Evolutionary conservation across 1,140 invertebrate species (phyloP).

Genomic region (Zaprionus inermis): DNA sequence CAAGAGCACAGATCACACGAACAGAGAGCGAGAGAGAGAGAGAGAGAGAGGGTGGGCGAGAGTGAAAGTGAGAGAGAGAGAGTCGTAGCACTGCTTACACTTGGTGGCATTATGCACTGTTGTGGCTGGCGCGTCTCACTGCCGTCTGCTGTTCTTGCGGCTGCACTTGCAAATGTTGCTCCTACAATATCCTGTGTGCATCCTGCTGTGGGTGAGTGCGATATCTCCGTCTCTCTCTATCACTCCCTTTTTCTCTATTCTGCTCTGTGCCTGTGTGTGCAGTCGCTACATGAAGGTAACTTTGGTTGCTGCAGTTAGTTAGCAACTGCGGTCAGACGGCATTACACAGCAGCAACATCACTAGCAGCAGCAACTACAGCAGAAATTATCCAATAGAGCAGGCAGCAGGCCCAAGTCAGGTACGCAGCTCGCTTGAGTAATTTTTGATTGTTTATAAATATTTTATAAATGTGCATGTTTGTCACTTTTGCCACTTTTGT

Average conservation of each 20-base stretch:
- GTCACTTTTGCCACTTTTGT: too few relatives aligned
- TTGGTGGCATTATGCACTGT: conserved; percentile 45
- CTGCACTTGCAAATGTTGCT: conserved; percentile 57
- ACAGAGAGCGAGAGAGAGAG: neutral
- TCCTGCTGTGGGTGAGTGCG: conserved; percentile 19
- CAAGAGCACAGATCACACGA: conserved; percentile 21
- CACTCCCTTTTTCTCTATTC: neutral
- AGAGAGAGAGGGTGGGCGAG: neutral
- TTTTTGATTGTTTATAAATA: neutral
- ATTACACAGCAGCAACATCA: neutral
- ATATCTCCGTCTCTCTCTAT: neutral
- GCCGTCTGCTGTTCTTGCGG: conserved; percentile 51
- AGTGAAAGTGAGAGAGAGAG: neutral
- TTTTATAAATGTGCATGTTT: too few relatives aligned
- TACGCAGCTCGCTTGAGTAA: neutral
- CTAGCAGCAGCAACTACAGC: neutral
- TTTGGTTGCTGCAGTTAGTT: conserved; percentile 43
- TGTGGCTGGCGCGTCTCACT: conserved; percentile 45
- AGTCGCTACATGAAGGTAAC: conserved; percentile 32
- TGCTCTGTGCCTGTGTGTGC: conserved; percentile 11
- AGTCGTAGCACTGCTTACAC: neutral
- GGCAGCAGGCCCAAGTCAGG: neutral
- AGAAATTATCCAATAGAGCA: conserved; percentile 18
- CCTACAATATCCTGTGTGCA: conserved; percentile 25
- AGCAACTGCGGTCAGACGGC: conserved; percentile 35